Percentiles rank a stretch among this genome's conserved stretches.
Conservation (phyloP, 2,888 invertebrate genomes). For the Latheticus oryzae region DNA sequence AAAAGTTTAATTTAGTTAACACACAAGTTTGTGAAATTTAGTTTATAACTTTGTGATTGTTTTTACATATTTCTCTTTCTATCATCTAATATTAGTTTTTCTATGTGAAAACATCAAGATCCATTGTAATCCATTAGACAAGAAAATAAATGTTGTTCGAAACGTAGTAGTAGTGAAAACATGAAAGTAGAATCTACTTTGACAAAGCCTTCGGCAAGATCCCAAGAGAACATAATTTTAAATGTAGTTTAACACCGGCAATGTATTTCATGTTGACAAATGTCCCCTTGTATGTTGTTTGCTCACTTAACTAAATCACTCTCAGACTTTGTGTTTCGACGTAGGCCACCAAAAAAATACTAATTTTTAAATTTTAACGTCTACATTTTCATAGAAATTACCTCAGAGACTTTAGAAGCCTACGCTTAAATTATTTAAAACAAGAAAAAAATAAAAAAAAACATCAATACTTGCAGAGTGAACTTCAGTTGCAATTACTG, state of each 20-base stretch:
- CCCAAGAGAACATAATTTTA: constrained; percentile 29
- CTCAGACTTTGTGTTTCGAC: too few relatives aligned
- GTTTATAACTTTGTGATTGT: too few relatives aligned
- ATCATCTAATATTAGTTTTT: too few relatives aligned
- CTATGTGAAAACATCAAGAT: too few relatives aligned
- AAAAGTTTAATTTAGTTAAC: too few relatives aligned
- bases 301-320: constrained; percentile 18
- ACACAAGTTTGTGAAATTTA: too few relatives aligned
- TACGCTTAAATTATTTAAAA: too few relatives aligned
- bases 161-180: constrained; percentile 31
- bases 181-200: constrained; percentile 20
- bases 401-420: constrained; percentile 1
- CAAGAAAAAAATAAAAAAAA: too few relatives aligned
- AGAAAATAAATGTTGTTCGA: constrained; percentile 26
- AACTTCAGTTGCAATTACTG: constrained; percentile 3
- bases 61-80: too few relatives aligned
- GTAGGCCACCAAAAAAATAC: too few relatives aligned
- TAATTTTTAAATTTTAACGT: constrained; percentile 11
- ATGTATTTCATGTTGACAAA: constrained; percentile 30
- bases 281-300: constrained; percentile 11
- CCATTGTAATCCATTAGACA: too few relatives aligned
- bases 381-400: constrained; percentile 12
- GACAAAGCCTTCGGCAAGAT: constrained; percentile 19
- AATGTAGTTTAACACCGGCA: constrained; percentile 19
- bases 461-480: too few relatives aligned